phyloP scores from a whole-genome alignment of 2,797 vertebrate species.

The Tympanoctomys barrerae region DNA sequence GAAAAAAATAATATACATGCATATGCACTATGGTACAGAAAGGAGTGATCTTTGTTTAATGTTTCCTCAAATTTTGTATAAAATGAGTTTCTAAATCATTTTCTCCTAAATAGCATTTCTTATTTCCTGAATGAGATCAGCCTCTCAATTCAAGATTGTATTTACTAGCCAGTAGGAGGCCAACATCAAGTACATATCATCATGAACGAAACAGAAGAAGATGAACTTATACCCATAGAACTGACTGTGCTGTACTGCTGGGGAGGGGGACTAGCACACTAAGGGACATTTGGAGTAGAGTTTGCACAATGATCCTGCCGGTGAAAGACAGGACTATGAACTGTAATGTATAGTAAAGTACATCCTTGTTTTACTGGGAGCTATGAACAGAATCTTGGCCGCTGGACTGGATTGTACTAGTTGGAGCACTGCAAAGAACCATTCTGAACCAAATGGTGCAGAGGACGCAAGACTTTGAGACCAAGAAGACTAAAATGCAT shows the following conservation, averaged over 20 bases:
- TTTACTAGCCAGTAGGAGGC: neutral
- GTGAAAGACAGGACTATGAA: neutral
- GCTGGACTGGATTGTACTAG: neutral
- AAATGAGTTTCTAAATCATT: neutral
- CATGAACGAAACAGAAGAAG: neutral
- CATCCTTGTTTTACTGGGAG: rapidly evolving
- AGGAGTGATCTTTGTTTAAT: neutral
- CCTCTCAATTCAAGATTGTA: neutral
- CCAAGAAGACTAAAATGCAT: neutral
- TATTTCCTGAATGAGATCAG: neutral
- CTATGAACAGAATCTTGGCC: neutral
- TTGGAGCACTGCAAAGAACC: neutral
- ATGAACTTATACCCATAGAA: neutral
- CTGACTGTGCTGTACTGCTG: neutral
- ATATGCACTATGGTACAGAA: neutral
- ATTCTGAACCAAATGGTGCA: neutral
- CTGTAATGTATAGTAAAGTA: neutral
- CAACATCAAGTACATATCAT: too few species aligned
- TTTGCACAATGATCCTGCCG: neutral
- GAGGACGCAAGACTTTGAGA: neutral
- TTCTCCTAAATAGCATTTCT: neutral
- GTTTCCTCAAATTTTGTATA: neutral
- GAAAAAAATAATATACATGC: neutral
- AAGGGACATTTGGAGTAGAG: rapidly evolving
- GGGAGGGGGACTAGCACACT: too few species aligned